phyloP scores from a whole-genome alignment of 2,888 invertebrate species.

The Teinopalpus imperialis region DNA sequence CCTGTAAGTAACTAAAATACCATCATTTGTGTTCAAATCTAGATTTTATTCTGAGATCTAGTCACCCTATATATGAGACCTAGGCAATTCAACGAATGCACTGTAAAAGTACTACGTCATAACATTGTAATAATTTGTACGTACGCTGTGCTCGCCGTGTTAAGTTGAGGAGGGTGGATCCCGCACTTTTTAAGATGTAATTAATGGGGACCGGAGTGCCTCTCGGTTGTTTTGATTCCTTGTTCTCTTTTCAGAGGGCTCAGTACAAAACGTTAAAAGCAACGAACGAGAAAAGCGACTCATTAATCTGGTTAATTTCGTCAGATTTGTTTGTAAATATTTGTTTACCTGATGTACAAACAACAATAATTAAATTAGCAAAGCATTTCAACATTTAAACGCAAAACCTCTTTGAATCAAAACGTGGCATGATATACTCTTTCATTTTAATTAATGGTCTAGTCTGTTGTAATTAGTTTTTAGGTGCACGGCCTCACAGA shows the following conservation, averaged over 20 bases:
- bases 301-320: conserved; percentile 26
- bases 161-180: conserved; percentile 28
- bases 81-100: conserved; percentile 38
- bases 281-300: conserved; percentile 10
- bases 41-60: too few species aligned
- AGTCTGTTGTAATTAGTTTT: too few species aligned
- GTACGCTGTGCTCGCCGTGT: conserved; percentile 24
- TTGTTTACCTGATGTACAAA: neutral
- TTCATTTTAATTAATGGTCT: too few species aligned
- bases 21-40: too few species aligned
- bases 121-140: conserved; percentile 41
- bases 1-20: too few species aligned
- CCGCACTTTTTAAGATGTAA: conserved; percentile 45
- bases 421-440: too few species aligned
- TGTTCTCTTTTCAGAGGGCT: conserved; percentile 38
- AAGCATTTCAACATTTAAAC: too few species aligned
- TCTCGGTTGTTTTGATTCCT: conserved; percentile 45
- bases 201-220: conserved; percentile 41
- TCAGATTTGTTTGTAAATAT: neutral
- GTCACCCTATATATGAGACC: neutral
- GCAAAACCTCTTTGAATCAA: too few species aligned
- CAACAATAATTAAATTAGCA: too few species aligned
- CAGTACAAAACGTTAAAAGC: conserved; percentile 33
- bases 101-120: conserved; percentile 44
- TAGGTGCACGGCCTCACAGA: too few species aligned